Conservation (phyloP, 2,888 invertebrate genomes). For the Spisula subtruncata region DNA sequence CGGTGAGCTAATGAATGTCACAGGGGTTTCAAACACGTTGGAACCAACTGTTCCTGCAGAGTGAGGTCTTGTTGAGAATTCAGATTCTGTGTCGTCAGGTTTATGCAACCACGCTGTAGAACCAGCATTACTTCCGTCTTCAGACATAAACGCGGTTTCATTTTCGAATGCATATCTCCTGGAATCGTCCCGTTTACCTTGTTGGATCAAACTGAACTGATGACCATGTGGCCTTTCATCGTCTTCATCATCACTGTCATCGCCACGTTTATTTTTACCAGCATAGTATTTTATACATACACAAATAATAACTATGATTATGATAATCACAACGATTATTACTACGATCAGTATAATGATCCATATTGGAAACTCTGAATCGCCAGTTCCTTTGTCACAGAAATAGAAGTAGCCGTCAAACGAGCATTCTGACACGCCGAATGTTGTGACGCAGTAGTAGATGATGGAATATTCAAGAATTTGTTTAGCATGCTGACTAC, state of each 20-base stretch:
- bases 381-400: slow-evolving; percentile 50
- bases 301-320: slow-evolving; percentile 9
- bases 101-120: background rate
- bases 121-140: background rate
- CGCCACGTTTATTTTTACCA: background rate
- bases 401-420: slow-evolving; percentile 77
- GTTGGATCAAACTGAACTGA: background rate
- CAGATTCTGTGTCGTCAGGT: background rate
- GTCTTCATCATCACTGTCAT: background rate
- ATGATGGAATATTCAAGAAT: slow-evolving; percentile 66
- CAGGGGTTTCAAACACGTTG: slow-evolving; percentile 42
- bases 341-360: slow-evolving; percentile 47
- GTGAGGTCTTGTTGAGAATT: slow-evolving; percentile 11
- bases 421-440: slow-evolving; percentile 70
- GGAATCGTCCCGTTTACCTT: background rate
- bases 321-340: slow-evolving; percentile 40
- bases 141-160: slow-evolving; percentile 13
- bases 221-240: background rate
- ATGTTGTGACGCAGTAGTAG: slow-evolving; percentile 75
- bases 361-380: slow-evolving; percentile 42
- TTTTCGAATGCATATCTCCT: background rate
- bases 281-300: background rate
- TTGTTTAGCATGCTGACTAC: slow-evolving; percentile 56
- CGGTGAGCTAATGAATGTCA: slow-evolving; percentile 25
- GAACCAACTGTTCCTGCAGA: slow-evolving; percentile 34